Evolutionary conservation across 2,113 vertebrate genomes (phyloP).

Genomic region (Tenrec ecaudatus): DNA sequence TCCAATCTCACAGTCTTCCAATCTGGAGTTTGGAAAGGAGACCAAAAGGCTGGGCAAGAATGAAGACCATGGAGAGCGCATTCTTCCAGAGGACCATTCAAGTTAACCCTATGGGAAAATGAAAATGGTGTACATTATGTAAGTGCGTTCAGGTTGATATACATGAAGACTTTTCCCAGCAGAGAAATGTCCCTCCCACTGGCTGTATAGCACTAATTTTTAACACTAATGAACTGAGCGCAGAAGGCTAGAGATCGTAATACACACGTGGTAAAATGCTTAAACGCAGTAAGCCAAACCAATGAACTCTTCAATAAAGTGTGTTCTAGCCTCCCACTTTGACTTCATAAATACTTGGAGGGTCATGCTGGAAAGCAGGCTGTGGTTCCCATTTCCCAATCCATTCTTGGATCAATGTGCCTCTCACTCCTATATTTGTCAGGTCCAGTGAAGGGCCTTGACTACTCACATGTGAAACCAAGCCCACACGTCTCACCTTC

Average conservation of each 20-base stretch:
- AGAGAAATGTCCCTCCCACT: neutral
- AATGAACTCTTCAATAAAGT: neutral
- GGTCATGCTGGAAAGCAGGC: too few species aligned
- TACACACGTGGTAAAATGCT: neutral
- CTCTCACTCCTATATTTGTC: neutral
- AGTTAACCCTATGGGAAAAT: neutral
- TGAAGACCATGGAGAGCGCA: neutral
- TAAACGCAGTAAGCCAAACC: neutral
- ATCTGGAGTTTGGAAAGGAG: neutral
- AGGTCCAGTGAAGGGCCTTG: neutral
- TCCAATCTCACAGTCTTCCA: accelerated
- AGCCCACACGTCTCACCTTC: neutral
- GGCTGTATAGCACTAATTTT: neutral
- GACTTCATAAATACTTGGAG: neutral
- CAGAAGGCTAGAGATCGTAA: neutral
- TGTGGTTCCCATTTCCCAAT: neutral
- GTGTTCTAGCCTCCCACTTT: neutral
- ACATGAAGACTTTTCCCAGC: neutral
- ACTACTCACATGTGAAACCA: neutral
- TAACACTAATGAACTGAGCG: neutral
- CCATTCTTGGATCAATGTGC: neutral
- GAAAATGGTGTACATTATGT: neutral
- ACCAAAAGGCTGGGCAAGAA: neutral
- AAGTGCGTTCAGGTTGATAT: neutral
- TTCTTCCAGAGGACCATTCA: neutral